Conservation (phyloP, 1,140 invertebrate genomes). For the Nebria ingens region DNA sequence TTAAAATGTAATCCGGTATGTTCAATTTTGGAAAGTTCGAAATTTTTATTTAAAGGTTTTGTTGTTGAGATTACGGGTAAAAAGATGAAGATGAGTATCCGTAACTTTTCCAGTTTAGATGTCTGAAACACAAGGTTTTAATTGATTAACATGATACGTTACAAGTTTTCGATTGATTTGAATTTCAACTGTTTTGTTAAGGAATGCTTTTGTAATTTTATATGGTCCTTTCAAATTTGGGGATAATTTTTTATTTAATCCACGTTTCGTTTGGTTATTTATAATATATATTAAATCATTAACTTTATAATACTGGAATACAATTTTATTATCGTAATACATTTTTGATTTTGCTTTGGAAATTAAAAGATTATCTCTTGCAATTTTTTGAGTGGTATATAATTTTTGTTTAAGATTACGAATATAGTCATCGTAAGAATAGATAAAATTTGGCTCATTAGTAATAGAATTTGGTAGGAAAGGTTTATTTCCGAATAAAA, state of each 20-base stretch:
- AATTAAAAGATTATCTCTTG: constrained; percentile 22
- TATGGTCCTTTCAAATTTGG: neutral
- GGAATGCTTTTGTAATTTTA: constrained; percentile 12
- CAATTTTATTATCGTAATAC: constrained; percentile 24
- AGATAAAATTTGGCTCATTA: constrained; percentile 18
- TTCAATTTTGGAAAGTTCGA: neutral
- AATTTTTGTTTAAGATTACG: constrained; percentile 26
- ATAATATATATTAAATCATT: constrained; percentile 18
- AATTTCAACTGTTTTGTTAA: constrained; percentile 16
- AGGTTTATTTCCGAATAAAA: constrained; percentile 32
- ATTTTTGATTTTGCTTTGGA: constrained; percentile 25
- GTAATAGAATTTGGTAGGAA: constrained; percentile 19
- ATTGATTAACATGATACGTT: constrained; percentile 18
- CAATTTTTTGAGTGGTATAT: constrained; percentile 24
- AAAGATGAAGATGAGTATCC: too few species aligned
- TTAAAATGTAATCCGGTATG: neutral
- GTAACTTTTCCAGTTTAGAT: too few species aligned
- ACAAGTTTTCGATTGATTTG: constrained; percentile 15
- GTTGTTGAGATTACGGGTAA: neutral
- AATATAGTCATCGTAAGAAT: constrained; percentile 28
- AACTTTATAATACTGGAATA: constrained; percentile 17
- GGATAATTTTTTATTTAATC: constrained; percentile 8
- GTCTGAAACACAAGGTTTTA: constrained; percentile 20
- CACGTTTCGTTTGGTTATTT: constrained; percentile 12
- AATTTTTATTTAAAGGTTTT: neutral